Conservation (phyloP, 2,113 vertebrate genomes). For the Reinhardtius hippoglossoides region DNA sequence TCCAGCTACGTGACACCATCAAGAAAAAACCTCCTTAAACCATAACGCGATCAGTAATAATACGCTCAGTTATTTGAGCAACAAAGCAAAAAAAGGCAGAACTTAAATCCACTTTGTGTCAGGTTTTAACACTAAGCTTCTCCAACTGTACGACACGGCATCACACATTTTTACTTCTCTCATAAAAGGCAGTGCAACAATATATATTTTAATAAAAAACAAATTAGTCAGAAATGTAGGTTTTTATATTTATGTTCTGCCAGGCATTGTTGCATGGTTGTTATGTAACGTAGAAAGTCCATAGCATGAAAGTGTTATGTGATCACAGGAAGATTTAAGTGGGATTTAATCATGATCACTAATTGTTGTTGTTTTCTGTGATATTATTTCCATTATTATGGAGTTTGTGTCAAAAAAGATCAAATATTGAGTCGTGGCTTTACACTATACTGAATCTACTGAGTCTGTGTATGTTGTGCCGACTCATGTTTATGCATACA, state of each 20-base stretch:
- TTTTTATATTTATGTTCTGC: constrained; percentile 30
- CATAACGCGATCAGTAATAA: constrained; percentile 1
- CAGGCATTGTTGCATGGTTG: neutral
- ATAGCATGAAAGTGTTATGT: neutral
- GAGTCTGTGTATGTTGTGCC: constrained; percentile 18
- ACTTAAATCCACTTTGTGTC: constrained; percentile 42
- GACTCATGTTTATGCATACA: constrained; percentile 60
- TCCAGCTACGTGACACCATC: constrained; percentile 15
- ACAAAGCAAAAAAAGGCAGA: constrained; percentile 2
- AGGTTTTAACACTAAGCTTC: constrained; percentile 27
- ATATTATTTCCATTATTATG: neutral
- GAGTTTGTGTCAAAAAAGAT: neutral
- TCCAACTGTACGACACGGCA: constrained; percentile 5
- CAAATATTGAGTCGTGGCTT: constrained; percentile 10
- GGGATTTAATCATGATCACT: no score
- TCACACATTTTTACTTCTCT: constrained; percentile 27
- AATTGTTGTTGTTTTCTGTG: no score
- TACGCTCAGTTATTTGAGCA: constrained; percentile 18
- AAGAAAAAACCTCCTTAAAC: constrained; percentile 22
- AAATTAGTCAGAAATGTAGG: constrained; percentile 23
- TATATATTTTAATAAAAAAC: constrained; percentile 24
- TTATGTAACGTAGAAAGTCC: constrained; percentile 1
- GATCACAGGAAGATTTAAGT: neutral
- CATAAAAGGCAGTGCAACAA: constrained; percentile 21
- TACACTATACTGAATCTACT: constrained; percentile 37